Conservation (phyloP, 1,140 invertebrate genomes). For the Orius insidiosus region DNA sequence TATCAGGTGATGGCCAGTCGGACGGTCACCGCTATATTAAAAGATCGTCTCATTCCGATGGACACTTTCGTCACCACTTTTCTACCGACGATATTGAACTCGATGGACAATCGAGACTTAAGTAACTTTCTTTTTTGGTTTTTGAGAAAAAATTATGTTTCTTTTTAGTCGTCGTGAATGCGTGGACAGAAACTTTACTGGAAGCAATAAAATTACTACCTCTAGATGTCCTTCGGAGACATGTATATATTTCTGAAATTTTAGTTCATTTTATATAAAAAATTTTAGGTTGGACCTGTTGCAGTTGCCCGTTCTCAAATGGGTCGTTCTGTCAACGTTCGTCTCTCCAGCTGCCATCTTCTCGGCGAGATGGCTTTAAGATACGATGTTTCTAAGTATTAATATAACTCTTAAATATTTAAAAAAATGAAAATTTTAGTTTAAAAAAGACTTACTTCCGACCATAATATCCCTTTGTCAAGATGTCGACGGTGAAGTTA, state of each 20-base stretch:
- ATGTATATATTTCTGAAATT: conserved; percentile 31
- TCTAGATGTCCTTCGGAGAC: conserved; percentile 39
- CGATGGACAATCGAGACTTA: conserved; percentile 44
- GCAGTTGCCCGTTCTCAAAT: conserved; percentile 8
- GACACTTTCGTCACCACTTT: conserved; percentile 45
- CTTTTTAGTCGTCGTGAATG: conserved; percentile 41
- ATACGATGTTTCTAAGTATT: conserved; percentile 2
- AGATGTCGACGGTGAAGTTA: conserved; percentile 10
- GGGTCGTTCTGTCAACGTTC: conserved; percentile 3
- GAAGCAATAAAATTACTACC: conserved; percentile 49
- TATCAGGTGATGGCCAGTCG: conserved; percentile 44
- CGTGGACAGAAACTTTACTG: conserved; percentile 53
- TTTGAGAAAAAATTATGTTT: too few relatives aligned
- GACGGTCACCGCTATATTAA: conserved; percentile 43
- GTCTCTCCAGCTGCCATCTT: conserved; percentile 11
- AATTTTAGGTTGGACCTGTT: conserved; percentile 11
- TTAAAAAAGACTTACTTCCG: conserved; percentile 13
- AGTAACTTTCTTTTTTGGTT: conserved; percentile 28
- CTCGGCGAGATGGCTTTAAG: conserved; percentile 9
- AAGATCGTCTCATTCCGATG: conserved; percentile 39
- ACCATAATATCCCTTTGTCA: conserved; percentile 13
- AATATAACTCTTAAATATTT: conserved; percentile 6
- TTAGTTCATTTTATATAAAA: background rate
- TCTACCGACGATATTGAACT: conserved; percentile 41
- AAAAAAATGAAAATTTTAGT: conserved; percentile 9